Conservation (phyloP, 2,797 vertebrate species). For the Paguma larvata region DNA sequence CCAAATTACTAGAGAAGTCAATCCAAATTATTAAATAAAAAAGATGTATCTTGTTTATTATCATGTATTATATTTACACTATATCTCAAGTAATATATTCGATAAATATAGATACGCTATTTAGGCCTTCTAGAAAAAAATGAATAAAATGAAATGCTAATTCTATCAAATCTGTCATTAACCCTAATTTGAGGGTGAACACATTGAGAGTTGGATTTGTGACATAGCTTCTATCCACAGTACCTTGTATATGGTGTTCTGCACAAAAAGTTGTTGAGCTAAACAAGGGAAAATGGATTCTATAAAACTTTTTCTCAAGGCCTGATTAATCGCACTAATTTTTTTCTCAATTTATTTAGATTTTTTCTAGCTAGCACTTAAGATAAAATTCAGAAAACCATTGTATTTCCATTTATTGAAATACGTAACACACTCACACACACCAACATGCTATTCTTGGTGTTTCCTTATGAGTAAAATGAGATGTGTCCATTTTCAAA, state of each 20-base stretch:
- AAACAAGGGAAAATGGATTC: background rate
- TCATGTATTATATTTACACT: background rate
- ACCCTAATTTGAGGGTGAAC: background rate
- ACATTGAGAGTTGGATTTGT: background rate
- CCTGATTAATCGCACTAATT: background rate
- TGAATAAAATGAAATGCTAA: background rate
- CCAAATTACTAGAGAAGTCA: background rate
- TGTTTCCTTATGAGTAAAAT: constrained; percentile 53
- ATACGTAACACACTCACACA: background rate
- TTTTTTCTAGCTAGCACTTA: constrained; percentile 40
- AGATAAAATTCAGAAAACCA: constrained; percentile 42
- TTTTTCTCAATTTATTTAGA: background rate
- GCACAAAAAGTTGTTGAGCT: background rate
- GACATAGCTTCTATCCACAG: background rate
- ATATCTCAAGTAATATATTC: background rate
- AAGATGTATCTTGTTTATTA: background rate
- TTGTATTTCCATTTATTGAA: constrained; percentile 19
- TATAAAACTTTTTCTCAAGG: background rate
- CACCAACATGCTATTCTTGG: background rate
- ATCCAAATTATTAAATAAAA: background rate
- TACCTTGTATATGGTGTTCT: background rate
- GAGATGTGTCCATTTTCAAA: constrained; percentile 16
- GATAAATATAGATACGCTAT: background rate
- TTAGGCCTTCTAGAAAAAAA: background rate
- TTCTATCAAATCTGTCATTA: background rate